Base-by-base conservation (phyloP, 2,797 vertebrate genomes). In the Tokudaia muenninki region DNA sequence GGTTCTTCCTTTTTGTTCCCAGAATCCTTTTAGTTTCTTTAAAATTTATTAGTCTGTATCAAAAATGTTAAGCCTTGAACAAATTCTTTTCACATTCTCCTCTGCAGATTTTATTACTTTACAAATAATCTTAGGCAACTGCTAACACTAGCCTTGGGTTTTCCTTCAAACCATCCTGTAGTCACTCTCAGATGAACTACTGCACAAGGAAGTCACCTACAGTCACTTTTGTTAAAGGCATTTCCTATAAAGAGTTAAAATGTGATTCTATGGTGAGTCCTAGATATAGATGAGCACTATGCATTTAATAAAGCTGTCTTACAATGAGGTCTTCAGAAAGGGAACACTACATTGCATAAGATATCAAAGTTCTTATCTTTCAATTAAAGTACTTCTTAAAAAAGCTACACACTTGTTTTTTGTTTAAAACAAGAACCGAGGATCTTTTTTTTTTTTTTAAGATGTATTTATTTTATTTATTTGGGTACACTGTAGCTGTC, bases 161-260 rank as follows among this genome's bases (percentile, higher is more conserved):
- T 94, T 92, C 92, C 47, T 95, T 93, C n/a, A 63, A 95, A 88
- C 4, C 44, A 79, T 41, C 24, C 11, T 86, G 29, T 59, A 50
- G 12, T n/a, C 63, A 67, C 31, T 67, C 44, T 50, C 21, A 67
- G 31, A 86, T 12, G 59, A 24, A 5, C 80, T 84, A 63, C 57
- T 13, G 41, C 47, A 12, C 82, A 50, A 22, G 1, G 6, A 95
- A 93, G 26, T 70, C 75, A 90, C 24, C 91, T 93, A 78, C 2
- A 79, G 31, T 92, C 86, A 81, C 78, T 95, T 94, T 88, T 96
- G 47, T 83, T 95, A 81, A 87, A 67, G 31, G 34, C 6, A 87
- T 77, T 91, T 96, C 57, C 72, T 89, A 81, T 82, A 57, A 96
- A 82, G 84, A 91, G 34, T 90, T 97, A 95, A 97, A 97, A 91